phyloP scores from a whole-genome alignment of 2,797 vertebrate species.

The Sebastes taczanowskii region DNA sequence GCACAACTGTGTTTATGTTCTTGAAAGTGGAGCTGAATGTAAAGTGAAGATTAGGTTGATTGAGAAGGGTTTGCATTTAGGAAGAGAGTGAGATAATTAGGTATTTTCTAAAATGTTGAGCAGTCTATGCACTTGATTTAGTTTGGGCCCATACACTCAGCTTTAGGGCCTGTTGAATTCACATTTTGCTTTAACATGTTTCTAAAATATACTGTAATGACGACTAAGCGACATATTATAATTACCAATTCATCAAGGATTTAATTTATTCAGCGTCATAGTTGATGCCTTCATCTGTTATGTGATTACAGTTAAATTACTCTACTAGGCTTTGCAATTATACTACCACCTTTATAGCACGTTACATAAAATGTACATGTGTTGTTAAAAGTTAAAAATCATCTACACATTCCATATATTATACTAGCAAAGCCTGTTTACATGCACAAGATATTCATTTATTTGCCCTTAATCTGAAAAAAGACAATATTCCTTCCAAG shows the following conservation, averaged over 20 bases:
- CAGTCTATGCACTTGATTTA: neutral
- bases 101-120: neutral
- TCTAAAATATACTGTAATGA: neutral
- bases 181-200: neutral
- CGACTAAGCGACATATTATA: neutral
- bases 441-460: no score
- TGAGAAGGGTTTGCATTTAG: neutral
- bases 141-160: neutral
- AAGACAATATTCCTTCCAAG: no score
- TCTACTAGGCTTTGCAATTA: neutral
- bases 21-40: constrained; percentile 21
- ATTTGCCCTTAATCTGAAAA: no score
- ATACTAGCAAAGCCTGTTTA: neutral
- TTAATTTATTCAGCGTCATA: neutral
- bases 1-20: constrained; percentile 20
- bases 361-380: neutral
- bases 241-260: neutral
- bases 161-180: neutral
- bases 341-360: neutral
- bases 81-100: neutral
- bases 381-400: neutral
- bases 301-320: neutral
- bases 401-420: neutral
- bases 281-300: neutral
- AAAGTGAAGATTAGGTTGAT: constrained; percentile 15